Conservation (phyloP, 2,888 invertebrate species). For the Dexiosoma caninum region DNA sequence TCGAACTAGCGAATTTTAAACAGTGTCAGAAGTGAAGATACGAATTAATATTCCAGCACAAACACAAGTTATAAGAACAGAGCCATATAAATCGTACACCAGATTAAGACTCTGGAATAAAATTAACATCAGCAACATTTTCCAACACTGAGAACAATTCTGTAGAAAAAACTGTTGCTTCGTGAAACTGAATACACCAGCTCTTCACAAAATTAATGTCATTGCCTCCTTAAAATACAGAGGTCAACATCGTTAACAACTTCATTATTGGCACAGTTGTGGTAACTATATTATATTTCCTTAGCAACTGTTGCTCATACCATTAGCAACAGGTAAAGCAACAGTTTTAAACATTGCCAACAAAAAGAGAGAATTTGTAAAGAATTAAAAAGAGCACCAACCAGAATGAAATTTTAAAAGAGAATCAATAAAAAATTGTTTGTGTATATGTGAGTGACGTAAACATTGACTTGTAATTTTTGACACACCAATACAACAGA, state of each 20-base stretch:
- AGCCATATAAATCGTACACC: too few relatives aligned
- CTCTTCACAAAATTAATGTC: not conserved
- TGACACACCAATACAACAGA: slow-evolving; percentile 1
- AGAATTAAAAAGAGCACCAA: not conserved
- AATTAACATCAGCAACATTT: too few relatives aligned
- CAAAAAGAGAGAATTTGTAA: not conserved
- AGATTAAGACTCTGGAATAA: too few relatives aligned
- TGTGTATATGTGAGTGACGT: slow-evolving; percentile 16
- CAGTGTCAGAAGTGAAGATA: too few relatives aligned
- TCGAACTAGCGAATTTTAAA: too few relatives aligned
- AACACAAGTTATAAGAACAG: too few relatives aligned
- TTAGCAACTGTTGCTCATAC: slow-evolving; percentile 73
- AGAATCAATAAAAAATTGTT: not conserved
- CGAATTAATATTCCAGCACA: too few relatives aligned
- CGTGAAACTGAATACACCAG: not conserved
- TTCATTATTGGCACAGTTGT: not conserved
- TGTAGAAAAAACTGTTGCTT: slow-evolving; percentile 13
- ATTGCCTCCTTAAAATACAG: not conserved
- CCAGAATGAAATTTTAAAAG: not conserved
- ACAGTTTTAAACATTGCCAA: slow-evolving; percentile 24
- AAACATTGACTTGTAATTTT: slow-evolving; percentile 15
- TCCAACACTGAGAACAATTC: slow-evolving; percentile 23
- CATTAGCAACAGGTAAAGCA: slow-evolving; percentile 73
- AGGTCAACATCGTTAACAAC: slow-evolving; percentile 3
- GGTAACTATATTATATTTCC: not conserved